Percentiles rank a stretch among this genome's conserved stretches.
These are phyloP conservation scores for Smittia sp. DNA, from an alignment of 2,888 invertebrate species.

Conservation along the genomic window DNA sequence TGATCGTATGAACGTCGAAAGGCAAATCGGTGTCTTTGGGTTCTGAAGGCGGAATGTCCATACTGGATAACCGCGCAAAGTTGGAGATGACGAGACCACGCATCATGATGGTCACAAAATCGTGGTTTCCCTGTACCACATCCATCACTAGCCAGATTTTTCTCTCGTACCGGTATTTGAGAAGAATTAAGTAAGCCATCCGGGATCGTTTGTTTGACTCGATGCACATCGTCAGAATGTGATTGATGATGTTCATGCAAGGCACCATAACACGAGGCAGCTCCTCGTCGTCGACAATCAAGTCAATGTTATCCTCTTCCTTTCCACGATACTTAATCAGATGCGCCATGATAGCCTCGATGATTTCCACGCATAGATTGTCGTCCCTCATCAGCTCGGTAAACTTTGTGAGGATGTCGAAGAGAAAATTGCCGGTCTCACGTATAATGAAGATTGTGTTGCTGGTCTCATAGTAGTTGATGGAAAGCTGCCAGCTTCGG, in stretches of 20 bases:
- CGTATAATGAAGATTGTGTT: constrained; percentile 70
- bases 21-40: constrained; percentile 38
- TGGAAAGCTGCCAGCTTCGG: constrained; percentile 64
- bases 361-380: constrained; percentile 57
- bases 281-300: constrained; percentile 53
- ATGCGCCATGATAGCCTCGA: constrained; percentile 59
- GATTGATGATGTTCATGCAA: constrained; percentile 58
- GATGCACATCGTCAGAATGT: constrained; percentile 57
- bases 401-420: constrained; percentile 59
- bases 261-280: constrained; percentile 49
- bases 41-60: constrained; percentile 30
- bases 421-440: constrained; percentile 64
- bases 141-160: constrained; percentile 50
- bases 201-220: constrained; percentile 52
- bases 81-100: constrained; percentile 38
- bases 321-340: constrained; percentile 56
- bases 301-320: constrained; percentile 47
- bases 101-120: constrained; percentile 49
- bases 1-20: constrained; percentile 48
- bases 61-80: constrained; percentile 36
- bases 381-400: constrained; percentile 55
- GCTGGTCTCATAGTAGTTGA: constrained; percentile 62
- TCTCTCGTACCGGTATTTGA: constrained; percentile 48
- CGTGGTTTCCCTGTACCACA: constrained; percentile 49
- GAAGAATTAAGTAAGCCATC: constrained; percentile 49